These are phyloP conservation scores for Pyrgus malvae DNA, from an alignment of 2,888 invertebrate genomes.

Conservation along the genomic window DNA sequence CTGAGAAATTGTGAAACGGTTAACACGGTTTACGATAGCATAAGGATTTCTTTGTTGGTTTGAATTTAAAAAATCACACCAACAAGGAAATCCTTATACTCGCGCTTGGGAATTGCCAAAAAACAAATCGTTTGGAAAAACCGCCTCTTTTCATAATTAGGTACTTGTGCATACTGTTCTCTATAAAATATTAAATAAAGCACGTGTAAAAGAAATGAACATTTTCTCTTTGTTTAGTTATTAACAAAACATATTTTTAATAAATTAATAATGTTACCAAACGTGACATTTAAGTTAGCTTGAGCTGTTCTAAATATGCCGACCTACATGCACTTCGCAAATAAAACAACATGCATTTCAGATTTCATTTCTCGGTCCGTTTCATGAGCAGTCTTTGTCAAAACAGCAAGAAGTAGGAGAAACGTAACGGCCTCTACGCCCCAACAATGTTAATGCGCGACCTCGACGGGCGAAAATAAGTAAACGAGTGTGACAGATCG, in stretches of 20 bases:
- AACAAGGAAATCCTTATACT: too few relatives aligned
- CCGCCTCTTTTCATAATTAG: too few relatives aligned
- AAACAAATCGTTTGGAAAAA: too few relatives aligned
- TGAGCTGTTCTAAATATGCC: background rate
- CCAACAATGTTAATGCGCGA: conserved; percentile 7
- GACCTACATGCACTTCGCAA: background rate
- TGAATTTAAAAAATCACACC: too few relatives aligned
- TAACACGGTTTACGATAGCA: background rate
- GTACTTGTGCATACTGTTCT: too few relatives aligned
- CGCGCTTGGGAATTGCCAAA: too few relatives aligned
- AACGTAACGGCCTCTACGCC: conserved; percentile 10
- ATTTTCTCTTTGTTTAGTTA: too few relatives aligned
- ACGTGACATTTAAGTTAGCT: background rate
- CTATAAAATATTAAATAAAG: too few relatives aligned
- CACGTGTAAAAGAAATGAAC: too few relatives aligned
- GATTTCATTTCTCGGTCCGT: background rate
- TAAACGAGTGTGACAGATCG: conserved; percentile 5
- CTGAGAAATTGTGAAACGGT: background rate
- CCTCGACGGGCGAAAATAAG: conserved; percentile 7
- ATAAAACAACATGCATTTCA: background rate
- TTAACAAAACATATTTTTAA: too few relatives aligned
- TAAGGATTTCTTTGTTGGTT: background rate
- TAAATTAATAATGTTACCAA: too few relatives aligned
- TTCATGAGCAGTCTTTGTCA: background rate
- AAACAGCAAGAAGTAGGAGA: conserved; percentile 4